phyloP scores from a whole-genome alignment of 2,113 vertebrate species.

The Otocyon megalotis region DNA sequence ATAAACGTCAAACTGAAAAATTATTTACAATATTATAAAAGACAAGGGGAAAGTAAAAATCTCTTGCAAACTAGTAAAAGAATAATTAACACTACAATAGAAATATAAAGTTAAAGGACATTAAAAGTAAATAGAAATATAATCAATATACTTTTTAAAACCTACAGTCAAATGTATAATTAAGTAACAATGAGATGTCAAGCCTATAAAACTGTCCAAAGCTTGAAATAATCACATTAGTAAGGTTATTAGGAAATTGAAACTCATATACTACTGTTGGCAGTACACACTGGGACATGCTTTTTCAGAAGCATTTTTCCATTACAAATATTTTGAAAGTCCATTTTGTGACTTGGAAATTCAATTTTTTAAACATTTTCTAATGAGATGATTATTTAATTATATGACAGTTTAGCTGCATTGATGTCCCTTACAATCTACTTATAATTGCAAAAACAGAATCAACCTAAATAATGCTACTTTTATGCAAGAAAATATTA shows the following conservation, averaged over 20 bases:
- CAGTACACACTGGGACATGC: not conserved
- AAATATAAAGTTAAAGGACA: conserved; percentile 4
- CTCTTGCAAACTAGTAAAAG: conserved; percentile 28
- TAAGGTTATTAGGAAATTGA: not conserved
- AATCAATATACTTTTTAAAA: not conserved
- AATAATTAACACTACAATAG: not conserved
- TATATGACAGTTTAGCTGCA: not conserved
- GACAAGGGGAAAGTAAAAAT: not conserved
- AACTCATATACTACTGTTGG: not conserved
- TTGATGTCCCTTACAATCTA: not conserved
- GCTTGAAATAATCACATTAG: not conserved
- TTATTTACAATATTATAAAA: not conserved
- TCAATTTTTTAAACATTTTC: not conserved
- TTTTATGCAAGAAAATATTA: conserved; percentile 23
- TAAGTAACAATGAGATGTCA: not conserved
- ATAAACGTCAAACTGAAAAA: conserved; percentile 12
- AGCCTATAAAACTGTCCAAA: not conserved
- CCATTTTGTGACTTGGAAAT: not conserved
- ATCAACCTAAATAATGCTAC: not conserved
- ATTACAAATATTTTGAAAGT: conserved; percentile 28
- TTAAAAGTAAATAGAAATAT: conserved; percentile 23
- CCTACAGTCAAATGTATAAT: not conserved
- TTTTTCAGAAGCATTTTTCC: conserved; percentile 20
- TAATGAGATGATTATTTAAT: conserved; percentile 26
- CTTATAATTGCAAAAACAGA: not conserved